These are phyloP conservation scores for Chlorospingus semifuscus DNA, from an alignment of 2,797 vertebrate species.

Conservation along the genomic window DNA sequence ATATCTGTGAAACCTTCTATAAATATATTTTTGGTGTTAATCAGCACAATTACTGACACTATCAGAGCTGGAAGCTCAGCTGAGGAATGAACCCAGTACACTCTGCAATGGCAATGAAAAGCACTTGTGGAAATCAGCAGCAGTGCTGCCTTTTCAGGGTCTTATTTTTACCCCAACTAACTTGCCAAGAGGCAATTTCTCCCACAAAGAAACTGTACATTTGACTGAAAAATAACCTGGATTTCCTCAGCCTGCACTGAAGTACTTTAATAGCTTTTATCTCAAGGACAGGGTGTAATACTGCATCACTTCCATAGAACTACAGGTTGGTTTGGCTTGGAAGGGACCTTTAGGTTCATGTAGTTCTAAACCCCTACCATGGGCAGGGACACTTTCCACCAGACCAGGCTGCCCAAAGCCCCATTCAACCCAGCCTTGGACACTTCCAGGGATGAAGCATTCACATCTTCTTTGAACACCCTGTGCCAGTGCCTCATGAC, in stretches of 20 bases:
- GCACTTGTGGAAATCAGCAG: background rate
- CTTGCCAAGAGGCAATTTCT: background rate
- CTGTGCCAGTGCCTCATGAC: background rate
- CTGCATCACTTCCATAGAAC: background rate
- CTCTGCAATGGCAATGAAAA: background rate
- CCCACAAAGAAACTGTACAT: background rate
- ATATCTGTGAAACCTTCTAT: background rate
- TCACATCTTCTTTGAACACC: background rate
- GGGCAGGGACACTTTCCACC: background rate
- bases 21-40: background rate
- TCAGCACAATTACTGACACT: background rate
- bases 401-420: background rate
- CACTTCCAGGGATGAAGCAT: background rate
- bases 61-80: background rate
- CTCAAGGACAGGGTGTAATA: background rate
- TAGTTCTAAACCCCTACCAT: background rate
- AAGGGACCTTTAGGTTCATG: background rate
- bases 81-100: background rate
- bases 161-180: background rate
- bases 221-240: background rate
- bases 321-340: background rate
- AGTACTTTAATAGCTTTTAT: background rate
- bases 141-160: background rate
- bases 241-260: background rate
- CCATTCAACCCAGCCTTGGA: background rate